Evolutionary conservation across 2,797 vertebrate species (phyloP).

Genomic region (Oryzias sinensis): DNA sequence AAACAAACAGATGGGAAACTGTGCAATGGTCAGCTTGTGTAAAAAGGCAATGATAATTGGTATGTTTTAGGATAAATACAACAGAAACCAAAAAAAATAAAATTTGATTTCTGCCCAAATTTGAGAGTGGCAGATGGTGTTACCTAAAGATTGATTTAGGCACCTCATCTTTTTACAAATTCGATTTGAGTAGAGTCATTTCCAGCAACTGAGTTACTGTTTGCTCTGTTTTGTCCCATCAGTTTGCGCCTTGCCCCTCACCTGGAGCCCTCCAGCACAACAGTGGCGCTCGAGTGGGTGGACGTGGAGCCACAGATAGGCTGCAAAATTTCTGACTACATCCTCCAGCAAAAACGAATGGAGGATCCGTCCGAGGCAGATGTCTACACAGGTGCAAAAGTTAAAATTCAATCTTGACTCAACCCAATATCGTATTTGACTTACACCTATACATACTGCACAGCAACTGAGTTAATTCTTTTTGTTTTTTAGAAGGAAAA

Average conservation of each 20-base stretch:
- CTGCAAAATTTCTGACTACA: conserved; percentile 92
- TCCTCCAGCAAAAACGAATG: conserved; percentile 96
- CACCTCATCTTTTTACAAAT: no score
- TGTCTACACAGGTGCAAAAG: conserved; percentile 89
- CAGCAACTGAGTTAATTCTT: not conserved
- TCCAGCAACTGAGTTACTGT: conserved; percentile 8
- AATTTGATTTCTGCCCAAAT: no score
- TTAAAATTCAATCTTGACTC: not conserved
- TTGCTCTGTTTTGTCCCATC: conserved; percentile 22
- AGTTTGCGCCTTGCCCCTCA: conserved; percentile 88
- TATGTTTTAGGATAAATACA: no score
- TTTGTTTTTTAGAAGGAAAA: not conserved
- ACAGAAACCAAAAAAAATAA: no score
- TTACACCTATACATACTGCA: no score
- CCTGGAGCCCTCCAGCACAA: conserved; percentile 93
- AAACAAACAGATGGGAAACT: no score
- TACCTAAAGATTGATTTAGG: no score
- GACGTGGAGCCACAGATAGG: conserved; percentile 94
- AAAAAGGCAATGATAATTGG: no score
- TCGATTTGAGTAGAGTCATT: not conserved
- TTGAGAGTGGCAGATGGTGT: no score
- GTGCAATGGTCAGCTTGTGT: no score
- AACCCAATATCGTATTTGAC: not conserved
- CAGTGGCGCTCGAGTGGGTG: conserved; percentile 94
- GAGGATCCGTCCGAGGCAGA: conserved; percentile 94